Base-by-base conservation (phyloP, 2,113 vertebrate species). In the Ceyx cyanopectus region DNA sequence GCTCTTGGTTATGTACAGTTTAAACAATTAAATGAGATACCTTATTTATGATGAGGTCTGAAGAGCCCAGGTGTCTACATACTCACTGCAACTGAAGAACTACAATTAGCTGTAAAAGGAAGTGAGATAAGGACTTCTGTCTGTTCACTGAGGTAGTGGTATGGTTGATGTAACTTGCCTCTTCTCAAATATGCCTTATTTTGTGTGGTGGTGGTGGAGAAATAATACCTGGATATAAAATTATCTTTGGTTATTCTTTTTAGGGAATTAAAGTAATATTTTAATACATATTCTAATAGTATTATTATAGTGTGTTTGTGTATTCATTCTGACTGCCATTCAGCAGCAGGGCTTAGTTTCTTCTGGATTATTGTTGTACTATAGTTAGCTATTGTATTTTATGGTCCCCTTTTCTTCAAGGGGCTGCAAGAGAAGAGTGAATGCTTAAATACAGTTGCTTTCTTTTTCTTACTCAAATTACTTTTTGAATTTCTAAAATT, bases 31-130 rank as follows among this genome's bases (percentile, higher is more conserved):
- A 51, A 8, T 30, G 32, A 60, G 12, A 18, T 43, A 26, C 3
- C 4, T 77, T 50, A 30, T 32, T 81, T 78, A 62, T 1, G 70
- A 5, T 13, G 12, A 45, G 2, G 11, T 53, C 20, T 70, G 26
- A 23, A 70, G 20, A 75, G 56, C 19, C 13, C 14, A 0, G 0
- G 0, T 48, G 18, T 48, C 30, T 46, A 32, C 3, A 1, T 40
- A 5, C 17, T n/a, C 34, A 45, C 22, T 70, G 10, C 6, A 81
- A 16, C 30, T 18, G 20, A 67, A 65, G 12, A 87, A 30, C 8
- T 68, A 16, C n/a, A 77, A 48, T 12, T 20, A 76, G 13, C 7
- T 86, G 14, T 60, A n/a, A 72, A 72, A 88, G 7, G 7, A 74
- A 74, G 5, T 15, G 20, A 67, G 14, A 57, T 40, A 69, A 56